Evolutionary conservation across 2,888 invertebrate genomes (phyloP).

Genomic region (Troides oblongomaculatus): DNA sequence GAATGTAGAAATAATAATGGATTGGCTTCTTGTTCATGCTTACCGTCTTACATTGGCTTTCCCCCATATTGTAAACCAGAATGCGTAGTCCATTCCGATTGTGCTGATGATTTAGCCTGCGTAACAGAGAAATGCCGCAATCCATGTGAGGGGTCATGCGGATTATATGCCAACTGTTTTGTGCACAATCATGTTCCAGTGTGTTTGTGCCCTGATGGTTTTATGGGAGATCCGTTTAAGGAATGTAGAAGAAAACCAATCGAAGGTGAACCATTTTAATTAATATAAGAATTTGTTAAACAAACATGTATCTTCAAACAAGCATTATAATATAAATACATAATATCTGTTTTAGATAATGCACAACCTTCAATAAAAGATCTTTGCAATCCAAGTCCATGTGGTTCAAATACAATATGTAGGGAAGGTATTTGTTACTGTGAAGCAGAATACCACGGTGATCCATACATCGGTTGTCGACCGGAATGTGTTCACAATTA

Average conservation of each 20-base stretch:
- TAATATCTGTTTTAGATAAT: conserved; percentile 44
- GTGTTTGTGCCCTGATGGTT: conserved; percentile 84
- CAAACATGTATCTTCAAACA: not conserved
- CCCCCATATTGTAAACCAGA: conserved; percentile 84
- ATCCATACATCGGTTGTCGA: conserved; percentile 84
- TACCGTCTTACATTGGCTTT: conserved; percentile 82
- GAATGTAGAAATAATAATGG: conserved; percentile 86
- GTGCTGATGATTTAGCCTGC: conserved; percentile 83
- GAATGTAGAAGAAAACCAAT: conserved; percentile 80
- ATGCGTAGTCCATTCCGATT: conserved; percentile 83
- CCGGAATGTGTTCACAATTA: conserved; percentile 85
- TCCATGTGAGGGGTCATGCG: conserved; percentile 86
- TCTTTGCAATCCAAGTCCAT: conserved; percentile 82
- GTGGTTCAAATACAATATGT: conserved; percentile 82
- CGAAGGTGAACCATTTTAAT: conserved; percentile 52
- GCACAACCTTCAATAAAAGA: conserved; percentile 49
- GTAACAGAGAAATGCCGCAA: conserved; percentile 84
- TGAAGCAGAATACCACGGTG: conserved; percentile 81
- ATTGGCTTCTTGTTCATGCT: conserved; percentile 86
- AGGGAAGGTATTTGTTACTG: conserved; percentile 82
- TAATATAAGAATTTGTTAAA: not conserved
- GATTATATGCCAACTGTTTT: conserved; percentile 83
- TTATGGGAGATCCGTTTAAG: conserved; percentile 85
- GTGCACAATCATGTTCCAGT: conserved; percentile 86
- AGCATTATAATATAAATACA: conserved; percentile 1